Conservation (phyloP, 2,888 invertebrate genomes). For the Euplagia quadripunctaria region DNA sequence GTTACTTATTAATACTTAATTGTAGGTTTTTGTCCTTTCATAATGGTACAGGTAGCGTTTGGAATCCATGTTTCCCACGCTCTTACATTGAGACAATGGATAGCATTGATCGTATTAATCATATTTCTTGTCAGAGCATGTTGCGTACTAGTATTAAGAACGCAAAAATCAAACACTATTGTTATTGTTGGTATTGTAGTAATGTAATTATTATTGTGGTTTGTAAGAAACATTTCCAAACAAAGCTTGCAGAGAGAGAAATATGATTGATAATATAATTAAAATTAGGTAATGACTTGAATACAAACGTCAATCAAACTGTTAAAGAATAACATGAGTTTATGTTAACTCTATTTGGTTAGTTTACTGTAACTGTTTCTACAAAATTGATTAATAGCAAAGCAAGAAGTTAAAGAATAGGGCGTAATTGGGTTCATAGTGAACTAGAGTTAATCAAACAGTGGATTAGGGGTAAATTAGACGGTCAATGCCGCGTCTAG, state of each 20-base stretch:
- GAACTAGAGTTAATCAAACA: background rate
- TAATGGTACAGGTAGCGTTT: constrained; percentile 4
- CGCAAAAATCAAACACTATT: constrained; percentile 31
- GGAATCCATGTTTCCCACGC: constrained; percentile 43
- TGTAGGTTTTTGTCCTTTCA: background rate
- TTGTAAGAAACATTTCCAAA: constrained; percentile 15
- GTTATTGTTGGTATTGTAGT: constrained; percentile 23
- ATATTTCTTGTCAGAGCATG: constrained; percentile 22
- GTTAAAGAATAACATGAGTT: background rate
- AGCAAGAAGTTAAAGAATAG: background rate
- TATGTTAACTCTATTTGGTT: too few relatives aligned
- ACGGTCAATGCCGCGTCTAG: background rate
- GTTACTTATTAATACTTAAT: background rate
- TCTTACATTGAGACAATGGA: constrained; percentile 31
- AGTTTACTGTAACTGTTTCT: background rate
- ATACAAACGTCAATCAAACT: too few relatives aligned
- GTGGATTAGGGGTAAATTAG: background rate
- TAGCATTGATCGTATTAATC: constrained; percentile 17
- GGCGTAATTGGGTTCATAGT: background rate
- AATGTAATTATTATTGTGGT: constrained; percentile 13
- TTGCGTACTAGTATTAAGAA: constrained; percentile 19
- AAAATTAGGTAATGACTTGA: too few relatives aligned
- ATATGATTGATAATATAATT: background rate
- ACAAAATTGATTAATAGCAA: background rate
- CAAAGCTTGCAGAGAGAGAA: constrained; percentile 3